These are phyloP conservation scores for Gyrodactylus salaris DNA, from an alignment of 1,140 invertebrate genomes.

Conservation along the genomic window DNA sequence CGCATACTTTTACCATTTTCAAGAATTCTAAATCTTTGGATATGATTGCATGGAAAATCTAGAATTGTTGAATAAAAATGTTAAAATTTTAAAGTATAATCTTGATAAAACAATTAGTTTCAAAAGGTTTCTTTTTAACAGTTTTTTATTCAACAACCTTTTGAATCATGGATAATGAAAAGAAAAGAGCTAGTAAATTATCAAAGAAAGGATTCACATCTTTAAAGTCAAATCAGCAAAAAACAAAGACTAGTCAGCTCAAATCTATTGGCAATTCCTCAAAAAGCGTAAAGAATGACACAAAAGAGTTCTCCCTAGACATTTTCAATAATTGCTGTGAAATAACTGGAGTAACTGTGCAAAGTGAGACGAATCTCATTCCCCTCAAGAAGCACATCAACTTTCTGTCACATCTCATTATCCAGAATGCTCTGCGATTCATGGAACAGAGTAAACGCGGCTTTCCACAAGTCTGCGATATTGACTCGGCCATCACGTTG, in stretches of 20 bases:
- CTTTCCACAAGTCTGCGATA: background rate
- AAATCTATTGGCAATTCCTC: background rate
- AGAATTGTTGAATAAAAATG: too few species aligned
- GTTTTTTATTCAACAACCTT: too few species aligned
- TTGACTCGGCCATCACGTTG: background rate
- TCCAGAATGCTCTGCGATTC: background rate
- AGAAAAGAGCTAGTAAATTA: background rate
- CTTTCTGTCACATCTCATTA: background rate
- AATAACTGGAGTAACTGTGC: background rate
- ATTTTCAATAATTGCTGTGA: background rate
- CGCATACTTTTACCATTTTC: constrained; percentile 48
- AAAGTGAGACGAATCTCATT: background rate
- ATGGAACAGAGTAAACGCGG: background rate
- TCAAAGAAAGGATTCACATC: background rate
- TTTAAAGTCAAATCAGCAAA: background rate
- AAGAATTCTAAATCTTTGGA: too few species aligned
- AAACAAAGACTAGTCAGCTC: background rate
- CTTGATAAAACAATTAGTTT: too few species aligned
- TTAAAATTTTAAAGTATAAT: too few species aligned
- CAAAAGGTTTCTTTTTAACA: too few species aligned
- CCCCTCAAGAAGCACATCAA: background rate
- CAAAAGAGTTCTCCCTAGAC: background rate
- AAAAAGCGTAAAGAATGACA: background rate
- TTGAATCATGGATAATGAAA: background rate
- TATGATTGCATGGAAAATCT: too few species aligned